Evolutionary conservation across 2,113 vertebrate species (phyloP).

Genomic region (Mormoops blainvillei): DNA sequence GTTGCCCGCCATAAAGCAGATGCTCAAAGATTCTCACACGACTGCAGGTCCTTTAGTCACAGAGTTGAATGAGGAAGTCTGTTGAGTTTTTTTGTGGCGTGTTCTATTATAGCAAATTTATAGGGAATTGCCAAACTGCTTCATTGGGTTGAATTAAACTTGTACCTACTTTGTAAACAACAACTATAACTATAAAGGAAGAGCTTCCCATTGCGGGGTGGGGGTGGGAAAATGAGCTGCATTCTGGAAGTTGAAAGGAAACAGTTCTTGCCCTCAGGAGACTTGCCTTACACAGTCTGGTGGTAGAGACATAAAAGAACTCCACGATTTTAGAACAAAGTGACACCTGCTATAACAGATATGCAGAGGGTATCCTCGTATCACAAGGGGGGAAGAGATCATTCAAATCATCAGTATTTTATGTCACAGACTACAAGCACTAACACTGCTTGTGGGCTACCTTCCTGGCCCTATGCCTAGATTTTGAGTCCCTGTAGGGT

Average conservation of each 20-base stretch:
- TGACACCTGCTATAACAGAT: too few species aligned
- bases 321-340: neutral
- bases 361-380: accelerated
- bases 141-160: neutral
- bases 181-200: neutral
- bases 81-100: neutral
- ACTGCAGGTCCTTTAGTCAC: neutral
- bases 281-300: too few species aligned
- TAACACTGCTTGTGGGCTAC: neutral
- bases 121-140: neutral
- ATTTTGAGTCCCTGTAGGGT: neutral
- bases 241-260: neutral
- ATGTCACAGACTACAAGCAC: accelerated
- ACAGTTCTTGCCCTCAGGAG: neutral
- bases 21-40: neutral
- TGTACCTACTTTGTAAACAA: neutral
- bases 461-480: neutral
- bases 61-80: neutral
- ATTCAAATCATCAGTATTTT: neutral
- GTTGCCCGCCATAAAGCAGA: neutral
- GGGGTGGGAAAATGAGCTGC: neutral
- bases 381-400: neutral
- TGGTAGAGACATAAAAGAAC: neutral
- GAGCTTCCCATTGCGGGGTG: too few species aligned
- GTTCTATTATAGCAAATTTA: neutral